Evolutionary conservation across 2,797 vertebrate species (phyloP).

Genomic region (Eleutherodactylus coqui): DNA sequence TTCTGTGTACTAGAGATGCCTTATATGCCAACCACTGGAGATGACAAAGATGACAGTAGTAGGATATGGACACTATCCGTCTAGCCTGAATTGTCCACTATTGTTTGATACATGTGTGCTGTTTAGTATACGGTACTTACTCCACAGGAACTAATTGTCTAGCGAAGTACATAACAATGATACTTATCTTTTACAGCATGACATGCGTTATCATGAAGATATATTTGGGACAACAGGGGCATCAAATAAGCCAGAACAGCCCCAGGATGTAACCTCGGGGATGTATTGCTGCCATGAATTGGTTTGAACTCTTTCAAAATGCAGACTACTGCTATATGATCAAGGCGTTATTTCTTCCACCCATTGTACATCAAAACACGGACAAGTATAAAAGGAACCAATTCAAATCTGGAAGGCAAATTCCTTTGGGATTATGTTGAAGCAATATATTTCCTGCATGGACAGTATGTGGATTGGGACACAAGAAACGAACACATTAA

Average conservation of each 20-base stretch:
- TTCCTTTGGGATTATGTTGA: background rate
- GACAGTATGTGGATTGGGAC: background rate
- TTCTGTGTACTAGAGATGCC: too few species aligned
- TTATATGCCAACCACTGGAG: too few species aligned
- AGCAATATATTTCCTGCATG: background rate
- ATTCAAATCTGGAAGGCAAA: background rate
- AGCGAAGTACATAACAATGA: conserved; percentile 9
- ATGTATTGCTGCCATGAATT: background rate
- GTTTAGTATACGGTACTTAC: too few species aligned
- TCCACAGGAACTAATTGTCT: too few species aligned
- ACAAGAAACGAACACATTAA: background rate
- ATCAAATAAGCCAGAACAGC: conserved; percentile 13
- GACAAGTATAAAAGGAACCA: background rate
- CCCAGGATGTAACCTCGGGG: background rate
- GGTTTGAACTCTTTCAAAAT: background rate
- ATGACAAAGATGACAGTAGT: too few species aligned
- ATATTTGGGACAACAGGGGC: conserved; percentile 80
- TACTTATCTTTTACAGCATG: conserved; percentile 71
- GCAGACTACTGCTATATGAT: background rate
- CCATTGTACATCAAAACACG: background rate
- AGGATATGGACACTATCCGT: too few species aligned
- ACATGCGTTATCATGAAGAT: conserved; percentile 85
- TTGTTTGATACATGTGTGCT: too few species aligned
- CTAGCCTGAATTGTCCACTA: too few species aligned
- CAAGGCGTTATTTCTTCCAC: background rate